phyloP scores from a whole-genome alignment of 2,797 vertebrate genomes.

The Karalla daura region DNA sequence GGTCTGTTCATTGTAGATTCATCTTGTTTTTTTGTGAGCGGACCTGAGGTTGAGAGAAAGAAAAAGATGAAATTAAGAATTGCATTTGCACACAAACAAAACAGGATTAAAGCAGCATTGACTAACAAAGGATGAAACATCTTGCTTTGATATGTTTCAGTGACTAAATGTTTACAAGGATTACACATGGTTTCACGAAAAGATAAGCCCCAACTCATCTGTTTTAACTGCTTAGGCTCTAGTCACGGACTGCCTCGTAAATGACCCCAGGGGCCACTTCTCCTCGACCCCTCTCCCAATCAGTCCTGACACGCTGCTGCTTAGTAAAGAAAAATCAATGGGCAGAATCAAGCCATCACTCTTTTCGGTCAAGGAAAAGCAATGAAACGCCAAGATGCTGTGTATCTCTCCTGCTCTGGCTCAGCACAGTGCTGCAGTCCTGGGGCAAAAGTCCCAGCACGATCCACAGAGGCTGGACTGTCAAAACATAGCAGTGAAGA shows the following conservation, averaged over 20 bases:
- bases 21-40: conserved; percentile 94
- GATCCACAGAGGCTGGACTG: conserved; percentile 10
- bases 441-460: conserved; percentile 31
- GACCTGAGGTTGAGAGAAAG: conserved; percentile 89
- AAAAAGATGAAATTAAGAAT: conserved; percentile 79
- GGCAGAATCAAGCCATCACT: conserved; percentile 74
- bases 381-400: conserved; percentile 54
- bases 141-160: conserved; percentile 36
- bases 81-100: conserved; percentile 63
- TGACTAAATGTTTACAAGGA: conserved; percentile 53
- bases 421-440: conserved; percentile 51
- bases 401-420: conserved; percentile 32
- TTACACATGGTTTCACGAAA: conserved; percentile 53
- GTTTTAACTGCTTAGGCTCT: conserved; percentile 68
- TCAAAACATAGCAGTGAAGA: conserved; percentile 17
- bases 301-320: conserved; percentile 65
- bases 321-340: conserved; percentile 75
- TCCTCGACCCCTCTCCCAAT: conserved; percentile 66
- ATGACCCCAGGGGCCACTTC: conserved; percentile 69
- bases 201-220: conserved; percentile 64
- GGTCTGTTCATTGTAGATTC: conserved; percentile 92
- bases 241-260: conserved; percentile 64
- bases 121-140: conserved; percentile 45
- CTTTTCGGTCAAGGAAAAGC: conserved; percentile 65
- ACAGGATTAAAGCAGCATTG: conserved; percentile 51